Base-by-base conservation (phyloP, 2,888 invertebrate genomes). In the Andrena trimmerana region DNA sequence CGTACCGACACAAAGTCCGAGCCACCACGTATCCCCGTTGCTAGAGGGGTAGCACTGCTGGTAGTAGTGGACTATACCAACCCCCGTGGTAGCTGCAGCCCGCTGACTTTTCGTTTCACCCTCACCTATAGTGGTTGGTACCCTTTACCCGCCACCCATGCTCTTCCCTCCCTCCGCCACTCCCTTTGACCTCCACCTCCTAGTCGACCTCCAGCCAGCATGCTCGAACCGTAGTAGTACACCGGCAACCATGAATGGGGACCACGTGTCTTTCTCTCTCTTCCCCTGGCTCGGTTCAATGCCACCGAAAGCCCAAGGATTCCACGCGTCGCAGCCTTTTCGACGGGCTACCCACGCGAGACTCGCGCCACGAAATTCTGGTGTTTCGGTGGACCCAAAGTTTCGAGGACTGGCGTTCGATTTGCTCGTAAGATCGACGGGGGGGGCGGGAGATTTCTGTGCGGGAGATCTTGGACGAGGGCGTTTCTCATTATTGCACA, bases 221-320 rank as follows among this genome's bases (percentile, higher is more conserved):
- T 88, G 84, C 85, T 86, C 87, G 78, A 86, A 86, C 78, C 78
- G 78, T 84, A 82, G 87, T 89, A 86, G 86, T 86, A 89, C 83
- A 89, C 83, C 82, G 82, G 76, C 84, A 88, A 90, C 86, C 90
- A 92, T 92, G 92, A 92, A 92, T 92, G 92, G 88, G 86, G 88
- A 90, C 90, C 91, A 91, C 91, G 91, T 92, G 91, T 88, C 85
- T 72, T n/a, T 71, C 63, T 81, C 67, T 81, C 70, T 74, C 63
- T 57, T 52, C 57, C 54, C 7, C 60, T 33, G 48, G 68, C 76
- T 59, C 48, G 73, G 84, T 85, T 89, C 88, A 86, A 86, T 90
- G 89, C 88, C 85, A 88, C 80, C 83, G 86, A 86, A 85, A 88
- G 85, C 83, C 59, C 84, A 82, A 70, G 84, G 83, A 89, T 86